Evolutionary conservation across 2,113 vertebrate genomes (phyloP).

Genomic region (Zapornia atra): DNA sequence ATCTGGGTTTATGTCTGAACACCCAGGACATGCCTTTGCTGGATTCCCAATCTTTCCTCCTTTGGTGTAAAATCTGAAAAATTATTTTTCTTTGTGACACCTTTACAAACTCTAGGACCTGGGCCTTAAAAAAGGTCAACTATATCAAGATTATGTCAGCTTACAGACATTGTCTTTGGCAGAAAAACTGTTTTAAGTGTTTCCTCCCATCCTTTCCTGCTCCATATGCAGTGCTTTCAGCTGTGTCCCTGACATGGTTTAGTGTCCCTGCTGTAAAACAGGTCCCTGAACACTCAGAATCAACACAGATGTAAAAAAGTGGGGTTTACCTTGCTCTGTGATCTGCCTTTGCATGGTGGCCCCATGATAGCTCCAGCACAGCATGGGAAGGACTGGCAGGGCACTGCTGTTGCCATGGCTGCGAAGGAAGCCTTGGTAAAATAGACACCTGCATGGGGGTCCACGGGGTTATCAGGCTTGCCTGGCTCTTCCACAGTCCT

Average conservation of each 20-base stretch:
- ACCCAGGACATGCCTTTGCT: background rate
- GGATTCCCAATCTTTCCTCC: background rate
- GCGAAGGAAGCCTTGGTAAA: background rate
- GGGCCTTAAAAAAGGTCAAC: background rate
- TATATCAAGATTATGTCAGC: background rate
- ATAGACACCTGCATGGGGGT: accelerated
- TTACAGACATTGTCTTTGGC: background rate
- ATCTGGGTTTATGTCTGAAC: background rate
- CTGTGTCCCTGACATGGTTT: background rate
- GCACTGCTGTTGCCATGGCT: background rate
- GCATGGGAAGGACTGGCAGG: accelerated
- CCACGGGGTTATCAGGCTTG: background rate
- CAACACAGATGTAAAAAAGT: background rate
- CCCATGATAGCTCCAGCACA: background rate
- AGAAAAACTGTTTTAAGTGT: background rate
- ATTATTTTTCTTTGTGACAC: background rate
- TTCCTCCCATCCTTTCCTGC: background rate
- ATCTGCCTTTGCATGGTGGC: background rate
- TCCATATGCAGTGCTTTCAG: background rate
- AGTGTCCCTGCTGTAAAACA: background rate
- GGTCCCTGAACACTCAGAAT: background rate
- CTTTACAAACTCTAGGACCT: background rate
- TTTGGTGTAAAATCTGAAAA: background rate
- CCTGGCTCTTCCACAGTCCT: background rate
- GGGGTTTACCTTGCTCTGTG: background rate